Conservation (phyloP, 1,140 invertebrate species). For the Coelopa frigida region DNA sequence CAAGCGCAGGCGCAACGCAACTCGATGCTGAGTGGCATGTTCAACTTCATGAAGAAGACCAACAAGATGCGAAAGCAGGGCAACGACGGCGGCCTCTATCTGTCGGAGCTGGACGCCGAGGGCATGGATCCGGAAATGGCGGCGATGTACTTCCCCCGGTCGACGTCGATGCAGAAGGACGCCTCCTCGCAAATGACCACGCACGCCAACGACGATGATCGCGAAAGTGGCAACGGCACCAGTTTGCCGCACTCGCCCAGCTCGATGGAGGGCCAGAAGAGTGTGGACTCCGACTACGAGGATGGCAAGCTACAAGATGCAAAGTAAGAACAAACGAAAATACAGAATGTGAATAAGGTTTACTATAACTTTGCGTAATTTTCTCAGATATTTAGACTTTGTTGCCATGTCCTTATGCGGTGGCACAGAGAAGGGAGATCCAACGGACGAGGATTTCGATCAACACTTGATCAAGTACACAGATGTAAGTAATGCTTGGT, state of each 20-base stretch:
- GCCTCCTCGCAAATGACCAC: slow-evolving; percentile 7
- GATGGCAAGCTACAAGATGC: slow-evolving; percentile 58
- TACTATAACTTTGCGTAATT: neutral
- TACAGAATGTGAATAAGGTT: neutral
- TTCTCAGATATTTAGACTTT: slow-evolving; percentile 50
- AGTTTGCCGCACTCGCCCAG: slow-evolving; percentile 90
- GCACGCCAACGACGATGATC: slow-evolving; percentile 71
- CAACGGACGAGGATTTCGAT: slow-evolving; percentile 63
- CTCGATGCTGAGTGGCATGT: slow-evolving; percentile 82
- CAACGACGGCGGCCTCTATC: slow-evolving; percentile 76
- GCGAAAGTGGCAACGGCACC: slow-evolving; percentile 89
- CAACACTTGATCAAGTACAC: slow-evolving; percentile 58
- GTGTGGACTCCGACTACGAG: slow-evolving; percentile 74
- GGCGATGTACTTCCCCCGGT: slow-evolving; percentile 76
- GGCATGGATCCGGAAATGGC: slow-evolving; percentile 84
- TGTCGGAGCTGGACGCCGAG: slow-evolving; percentile 84
- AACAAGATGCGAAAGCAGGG: slow-evolving; percentile 64
- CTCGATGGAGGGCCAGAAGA: slow-evolving; percentile 67
- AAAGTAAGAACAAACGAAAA: slow-evolving; percentile 42
- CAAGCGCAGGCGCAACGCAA: slow-evolving; percentile 54
- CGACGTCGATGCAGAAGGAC: neutral
- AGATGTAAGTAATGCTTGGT: slow-evolving; percentile 42
- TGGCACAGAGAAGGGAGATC: slow-evolving; percentile 55
- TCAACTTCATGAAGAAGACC: slow-evolving; percentile 84
- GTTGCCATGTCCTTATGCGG: slow-evolving; percentile 75